These are phyloP conservation scores for Cryptosula pallasiana DNA, from an alignment of 2,888 invertebrate species.

Conservation along the genomic window DNA sequence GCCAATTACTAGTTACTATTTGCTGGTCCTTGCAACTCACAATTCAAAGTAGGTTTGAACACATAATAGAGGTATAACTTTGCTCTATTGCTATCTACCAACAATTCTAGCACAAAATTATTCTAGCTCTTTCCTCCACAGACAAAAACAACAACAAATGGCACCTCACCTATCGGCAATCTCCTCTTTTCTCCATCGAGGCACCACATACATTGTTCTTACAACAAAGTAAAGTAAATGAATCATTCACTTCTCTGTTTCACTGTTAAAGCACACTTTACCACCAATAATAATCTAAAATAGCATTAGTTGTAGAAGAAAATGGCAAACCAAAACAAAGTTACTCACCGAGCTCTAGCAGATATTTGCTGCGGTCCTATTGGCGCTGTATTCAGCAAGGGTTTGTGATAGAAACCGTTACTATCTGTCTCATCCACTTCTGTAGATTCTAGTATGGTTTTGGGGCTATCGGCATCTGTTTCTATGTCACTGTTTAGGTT, in stretches of 20 bases:
- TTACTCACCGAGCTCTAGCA: slow-evolving; percentile 4
- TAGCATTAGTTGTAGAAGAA: too few relatives aligned
- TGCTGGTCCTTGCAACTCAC: too few relatives aligned
- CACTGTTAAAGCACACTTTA: too few relatives aligned
- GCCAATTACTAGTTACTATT: too few relatives aligned
- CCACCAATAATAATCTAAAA: too few relatives aligned
- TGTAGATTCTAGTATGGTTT: not conserved
- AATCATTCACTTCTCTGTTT: too few relatives aligned
- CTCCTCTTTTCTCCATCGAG: not conserved
- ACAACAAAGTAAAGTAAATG: not conserved
- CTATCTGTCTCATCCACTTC: not conserved
- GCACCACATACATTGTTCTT: not conserved
- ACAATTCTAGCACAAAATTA: too few relatives aligned
- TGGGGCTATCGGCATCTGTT: not conserved
- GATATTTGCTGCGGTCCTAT: slow-evolving; percentile 16
- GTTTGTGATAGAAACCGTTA: not conserved
- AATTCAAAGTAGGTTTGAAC: too few relatives aligned
- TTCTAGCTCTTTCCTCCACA: too few relatives aligned
- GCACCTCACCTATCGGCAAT: not conserved
- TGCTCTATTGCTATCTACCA: too few relatives aligned
- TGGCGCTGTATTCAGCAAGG: not conserved
- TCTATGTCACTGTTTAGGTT: not conserved
- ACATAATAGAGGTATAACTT: too few relatives aligned
- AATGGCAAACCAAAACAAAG: too few relatives aligned
- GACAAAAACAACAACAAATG: not conserved